Base-by-base conservation (phyloP, 1,140 invertebrate species). In the Nephotettix cincticeps region DNA sequence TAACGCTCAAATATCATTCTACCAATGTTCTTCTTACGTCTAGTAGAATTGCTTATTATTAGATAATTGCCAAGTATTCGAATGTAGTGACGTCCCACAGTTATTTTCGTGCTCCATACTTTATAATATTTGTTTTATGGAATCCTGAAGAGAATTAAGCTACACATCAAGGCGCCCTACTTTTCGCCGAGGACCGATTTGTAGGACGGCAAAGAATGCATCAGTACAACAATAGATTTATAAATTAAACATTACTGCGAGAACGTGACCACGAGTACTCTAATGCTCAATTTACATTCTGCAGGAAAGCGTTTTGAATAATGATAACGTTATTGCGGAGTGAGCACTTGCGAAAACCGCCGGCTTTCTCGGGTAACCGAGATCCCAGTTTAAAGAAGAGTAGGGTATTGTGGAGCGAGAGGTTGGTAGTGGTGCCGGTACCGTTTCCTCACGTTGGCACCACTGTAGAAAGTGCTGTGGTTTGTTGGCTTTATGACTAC, bases 381-480 rank as follows among this genome's bases (percentile, higher is more conserved):
- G 40, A 11, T 43, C n/a, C 40, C n/a, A 11, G 40, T n/a, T 11
- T 9, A 43, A 11, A n/a, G n/a, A n/a, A n/a, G n/a, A 54, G 11
- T 11, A 21, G 47, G 19, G 47, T 54, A 54, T 54, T 54, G 47
- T 54, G 47, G 47, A n/a, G 11, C 21, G 47, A 6, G 11, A 4
- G 11, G 21, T 54, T 54, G 47, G 47, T 21, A 54, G n/a, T n/a
- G n/a, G n/a, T n/a, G n/a, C n/a, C n/a, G n/a, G 47, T 21, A 54
- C 47, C 21, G 47, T 54, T 40, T 17, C 36, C 36, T 40, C 36
- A 40, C 36, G 36, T 40, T 40, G 36, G 36, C 36, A 40, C 36
- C 36, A 40, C 36, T 54, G 47, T 11, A 54, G 47, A 54, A 54
- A 54, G 47, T 54, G 40, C 40, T 54, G 47, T 54, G 47, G 47